Percentiles rank a stretch among this genome's conserved stretches.
phyloP scores from a whole-genome alignment of 2,888 invertebrate genomes.

The Spisula solida region DNA sequence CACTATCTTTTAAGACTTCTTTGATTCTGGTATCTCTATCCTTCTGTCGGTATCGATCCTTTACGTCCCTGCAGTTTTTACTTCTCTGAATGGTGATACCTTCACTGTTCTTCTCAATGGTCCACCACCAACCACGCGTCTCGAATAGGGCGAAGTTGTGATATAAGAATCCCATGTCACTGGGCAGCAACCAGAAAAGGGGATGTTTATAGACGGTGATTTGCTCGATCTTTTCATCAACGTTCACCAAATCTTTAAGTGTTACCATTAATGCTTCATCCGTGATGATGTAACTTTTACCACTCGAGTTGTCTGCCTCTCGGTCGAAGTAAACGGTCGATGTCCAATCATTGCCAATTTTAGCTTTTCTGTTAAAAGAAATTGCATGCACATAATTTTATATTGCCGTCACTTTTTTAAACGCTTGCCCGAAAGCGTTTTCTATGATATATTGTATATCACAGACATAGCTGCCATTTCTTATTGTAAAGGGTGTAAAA shows the following conservation, averaged over 20 bases:
- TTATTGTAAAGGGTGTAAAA: too few species aligned
- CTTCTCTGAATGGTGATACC: constrained; percentile 54
- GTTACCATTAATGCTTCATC: constrained; percentile 3
- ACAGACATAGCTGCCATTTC: too few species aligned
- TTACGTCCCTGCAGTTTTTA: background rate
- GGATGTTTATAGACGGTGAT: background rate
- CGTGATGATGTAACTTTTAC: background rate
- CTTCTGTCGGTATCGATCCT: background rate
- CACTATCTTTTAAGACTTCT: background rate
- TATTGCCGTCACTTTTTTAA: too few species aligned
- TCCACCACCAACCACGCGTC: constrained; percentile 42
- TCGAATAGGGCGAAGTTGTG: constrained; percentile 42
- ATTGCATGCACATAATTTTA: too few species aligned
- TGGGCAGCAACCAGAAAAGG: background rate
- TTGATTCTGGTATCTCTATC: background rate
- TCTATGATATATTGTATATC: too few species aligned
- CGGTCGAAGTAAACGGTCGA: background rate
- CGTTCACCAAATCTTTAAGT: background rate
- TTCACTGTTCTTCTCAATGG: constrained; percentile 46
- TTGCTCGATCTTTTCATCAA: background rate
- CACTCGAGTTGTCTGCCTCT: background rate
- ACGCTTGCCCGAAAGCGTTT: too few species aligned
- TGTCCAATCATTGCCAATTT: background rate
- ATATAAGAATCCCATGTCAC: background rate
- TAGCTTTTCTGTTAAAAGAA: constrained; percentile 26